These are phyloP conservation scores for Cenopis cana DNA, from an alignment of 2,888 invertebrate species.

Conservation along the genomic window DNA sequence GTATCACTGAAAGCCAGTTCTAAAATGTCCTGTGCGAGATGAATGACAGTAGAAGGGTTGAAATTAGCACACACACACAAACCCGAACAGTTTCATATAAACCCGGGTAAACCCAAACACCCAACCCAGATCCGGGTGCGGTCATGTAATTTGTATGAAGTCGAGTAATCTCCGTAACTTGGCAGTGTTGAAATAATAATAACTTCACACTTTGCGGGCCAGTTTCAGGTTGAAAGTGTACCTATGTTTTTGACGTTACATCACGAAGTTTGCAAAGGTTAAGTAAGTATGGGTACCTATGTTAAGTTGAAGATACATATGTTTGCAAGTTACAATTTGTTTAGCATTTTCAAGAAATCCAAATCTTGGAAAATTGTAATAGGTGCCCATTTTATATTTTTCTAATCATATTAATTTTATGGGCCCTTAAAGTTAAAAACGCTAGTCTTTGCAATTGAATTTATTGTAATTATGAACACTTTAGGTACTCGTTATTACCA, in stretches of 20 bases:
- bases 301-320: background rate
- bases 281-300: background rate
- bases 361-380: no score
- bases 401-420: no score
- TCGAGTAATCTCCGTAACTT: slow-evolving; percentile 23
- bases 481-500: no score
- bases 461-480: no score
- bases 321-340: no score
- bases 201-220: slow-evolving; percentile 18
- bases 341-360: no score
- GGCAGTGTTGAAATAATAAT: slow-evolving; percentile 26
- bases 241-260: slow-evolving; percentile 14
- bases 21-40: background rate
- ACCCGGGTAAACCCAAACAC: background rate
- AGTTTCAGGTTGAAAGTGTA: slow-evolving; percentile 8
- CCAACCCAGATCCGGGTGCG: slow-evolving; percentile 11
- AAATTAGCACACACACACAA: background rate
- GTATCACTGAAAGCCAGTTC: background rate
- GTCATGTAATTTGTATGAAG: slow-evolving; percentile 25
- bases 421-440: no score
- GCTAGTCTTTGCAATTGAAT: no score
- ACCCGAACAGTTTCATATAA: background rate
- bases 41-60: background rate
- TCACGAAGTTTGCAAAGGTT: background rate
- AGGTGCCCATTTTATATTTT: no score